These are phyloP conservation scores for Anguilla japonica DNA, from an alignment of 2,113 vertebrate genomes.

Conservation along the genomic window DNA sequence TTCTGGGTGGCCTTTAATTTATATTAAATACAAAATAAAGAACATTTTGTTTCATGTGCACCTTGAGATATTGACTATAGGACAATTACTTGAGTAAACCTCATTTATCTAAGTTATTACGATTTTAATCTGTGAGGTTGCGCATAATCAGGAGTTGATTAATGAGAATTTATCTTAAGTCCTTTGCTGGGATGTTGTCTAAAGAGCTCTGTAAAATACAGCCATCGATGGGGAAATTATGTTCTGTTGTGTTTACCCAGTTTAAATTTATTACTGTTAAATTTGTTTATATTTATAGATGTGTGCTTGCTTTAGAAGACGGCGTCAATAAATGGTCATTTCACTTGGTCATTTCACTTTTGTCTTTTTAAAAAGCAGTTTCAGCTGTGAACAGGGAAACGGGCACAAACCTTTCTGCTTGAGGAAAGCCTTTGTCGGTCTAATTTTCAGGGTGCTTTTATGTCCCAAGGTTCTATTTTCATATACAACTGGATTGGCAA, in stretches of 20 bases:
- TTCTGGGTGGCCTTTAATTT: neutral
- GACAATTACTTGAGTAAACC: neutral
- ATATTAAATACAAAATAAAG: neutral
- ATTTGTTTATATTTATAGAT: no score
- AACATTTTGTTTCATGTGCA: neutral
- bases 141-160: neutral
- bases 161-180: neutral
- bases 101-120: neutral
- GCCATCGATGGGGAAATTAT: neutral
- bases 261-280: no score
- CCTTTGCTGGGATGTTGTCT: neutral
- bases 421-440: neutral
- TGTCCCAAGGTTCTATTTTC: neutral
- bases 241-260: neutral
- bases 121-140: neutral
- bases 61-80: neutral
- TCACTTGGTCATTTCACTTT: no score
- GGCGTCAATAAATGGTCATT: no score
- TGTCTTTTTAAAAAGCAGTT: no score
- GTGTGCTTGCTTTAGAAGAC: no score
- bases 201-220: neutral
- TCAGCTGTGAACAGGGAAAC: no score
- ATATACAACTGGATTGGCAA: neutral
- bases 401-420: neutral
- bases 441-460: neutral